Conservation (phyloP, 2,113 vertebrate genomes). For the Forbesichthys papilliferus region DNA sequence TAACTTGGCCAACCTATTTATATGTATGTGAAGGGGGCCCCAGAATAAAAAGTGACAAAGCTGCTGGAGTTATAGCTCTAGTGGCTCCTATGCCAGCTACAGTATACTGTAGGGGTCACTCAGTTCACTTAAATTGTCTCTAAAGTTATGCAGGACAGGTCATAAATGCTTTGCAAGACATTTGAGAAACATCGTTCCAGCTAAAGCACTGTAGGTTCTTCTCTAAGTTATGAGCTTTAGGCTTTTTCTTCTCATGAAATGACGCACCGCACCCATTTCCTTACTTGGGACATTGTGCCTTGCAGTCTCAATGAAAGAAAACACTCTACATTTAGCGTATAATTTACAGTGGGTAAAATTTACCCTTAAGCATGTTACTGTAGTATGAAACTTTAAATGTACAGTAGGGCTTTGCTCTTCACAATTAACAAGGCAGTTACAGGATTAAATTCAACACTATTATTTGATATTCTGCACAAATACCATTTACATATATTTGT, state of each 20-base stretch:
- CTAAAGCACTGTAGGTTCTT: background rate
- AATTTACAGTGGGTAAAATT: background rate
- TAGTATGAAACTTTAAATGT: background rate
- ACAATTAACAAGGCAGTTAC: background rate
- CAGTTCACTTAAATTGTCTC: background rate
- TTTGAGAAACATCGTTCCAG: too few species aligned
- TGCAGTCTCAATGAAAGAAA: constrained; percentile 41
- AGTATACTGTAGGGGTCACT: background rate
- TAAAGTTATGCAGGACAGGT: background rate
- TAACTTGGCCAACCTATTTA: constrained; percentile 8
- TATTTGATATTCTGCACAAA: background rate
- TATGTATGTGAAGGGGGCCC: constrained; percentile 12
- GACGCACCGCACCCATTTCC: background rate
- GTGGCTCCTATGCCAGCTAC: background rate
- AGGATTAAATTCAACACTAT: background rate
- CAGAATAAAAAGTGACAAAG: constrained; percentile 4
- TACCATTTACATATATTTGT: too few species aligned
- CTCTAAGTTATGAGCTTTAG: background rate
- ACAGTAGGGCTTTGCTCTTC: background rate
- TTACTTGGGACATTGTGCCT: constrained; percentile 26
- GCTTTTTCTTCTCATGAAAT: background rate
- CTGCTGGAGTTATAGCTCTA: background rate
- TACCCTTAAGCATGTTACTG: background rate
- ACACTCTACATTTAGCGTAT: background rate
- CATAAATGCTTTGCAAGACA: background rate